Evolutionary conservation across 2,113 vertebrate genomes (phyloP), one percentile per base, ranked within the genome.

Genomic region (Aphyosemion australe): DNA sequence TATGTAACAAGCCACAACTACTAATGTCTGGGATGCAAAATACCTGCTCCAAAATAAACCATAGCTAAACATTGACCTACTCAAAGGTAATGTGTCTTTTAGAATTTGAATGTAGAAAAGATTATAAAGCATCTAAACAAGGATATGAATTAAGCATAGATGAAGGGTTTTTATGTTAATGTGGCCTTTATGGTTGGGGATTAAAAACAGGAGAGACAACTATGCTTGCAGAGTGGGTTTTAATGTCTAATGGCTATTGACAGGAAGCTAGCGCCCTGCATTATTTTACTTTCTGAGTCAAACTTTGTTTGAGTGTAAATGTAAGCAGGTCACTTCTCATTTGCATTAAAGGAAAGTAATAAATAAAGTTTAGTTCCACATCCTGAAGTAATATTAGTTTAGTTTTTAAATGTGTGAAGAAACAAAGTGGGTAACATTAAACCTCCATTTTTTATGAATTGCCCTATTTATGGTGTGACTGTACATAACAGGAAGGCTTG

Each of bases 281-380:
- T 42, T 58, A 32, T 49, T 76, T 74, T 46, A 58, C 46, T 62
- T 11, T 19, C 57, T 83, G 78, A 82, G 78, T 72, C 49, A 61
- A 51, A 72, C 61, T 42, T 21, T 78, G 76, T 83, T 75, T 74
- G 20, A 50, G 26, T 21, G 9, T 20, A 34, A 72, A 10, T 79
- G 74, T 68, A 79, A 78, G 58, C 48, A 72, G 83, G 82, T 86
- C 82, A 85, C 15, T 20, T 45, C 65, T 80, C 50, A 63, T 74
- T 74, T 86, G 56, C 60, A 54, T 66, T 47, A 74, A 65, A 47
- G 8, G n/a, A 18, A 18, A 18, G 2, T 10, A n/a, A n/a, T 11
- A 11, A 34, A 54, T 11, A 15, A n/a, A 13, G 12, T 21, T 26
- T 26, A 2, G 4, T 52, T 47, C 37, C 47, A 32, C 31, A 61